These are phyloP conservation scores for Notiomystis cincta DNA, from an alignment of 2,113 vertebrate genomes.

Conservation along the genomic window DNA sequence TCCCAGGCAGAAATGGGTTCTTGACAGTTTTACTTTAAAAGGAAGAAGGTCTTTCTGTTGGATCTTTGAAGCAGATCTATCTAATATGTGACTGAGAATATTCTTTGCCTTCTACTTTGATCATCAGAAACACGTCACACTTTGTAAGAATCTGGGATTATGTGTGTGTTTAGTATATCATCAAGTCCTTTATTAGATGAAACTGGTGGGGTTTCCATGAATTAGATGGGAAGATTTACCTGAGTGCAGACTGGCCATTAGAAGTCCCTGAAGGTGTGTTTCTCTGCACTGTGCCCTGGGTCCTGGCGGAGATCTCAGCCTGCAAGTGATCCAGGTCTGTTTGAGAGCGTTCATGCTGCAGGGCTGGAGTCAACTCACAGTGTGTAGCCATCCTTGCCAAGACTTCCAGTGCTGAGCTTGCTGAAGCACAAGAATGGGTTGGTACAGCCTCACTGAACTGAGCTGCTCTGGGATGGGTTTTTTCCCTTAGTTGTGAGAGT, in stretches of 20 bases:
- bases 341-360: background rate
- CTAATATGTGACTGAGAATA: background rate
- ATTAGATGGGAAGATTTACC: rapidly evolving
- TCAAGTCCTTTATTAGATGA: background rate
- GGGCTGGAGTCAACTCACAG: background rate
- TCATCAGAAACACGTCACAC: background rate
- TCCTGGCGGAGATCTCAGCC: background rate
- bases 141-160: background rate
- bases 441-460: background rate
- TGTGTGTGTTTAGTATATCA: background rate
- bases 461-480: background rate
- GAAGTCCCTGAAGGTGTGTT: background rate
- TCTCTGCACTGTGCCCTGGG: background rate
- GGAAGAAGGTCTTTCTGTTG: background rate
- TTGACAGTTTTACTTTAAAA: background rate
- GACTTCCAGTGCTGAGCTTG: background rate
- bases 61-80: background rate
- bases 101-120: background rate
- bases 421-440: background rate
- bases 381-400: background rate
- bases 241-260: background rate
- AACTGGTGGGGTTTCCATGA: background rate
- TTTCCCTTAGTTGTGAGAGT: background rate
- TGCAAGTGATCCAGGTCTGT: background rate
- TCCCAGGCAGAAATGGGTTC: background rate